A percentile compares a stretch with the other conserved stretches of the same genome.
Conservation (phyloP, 2,888 invertebrate species). For the Chymomyza fuscimana region DNA sequence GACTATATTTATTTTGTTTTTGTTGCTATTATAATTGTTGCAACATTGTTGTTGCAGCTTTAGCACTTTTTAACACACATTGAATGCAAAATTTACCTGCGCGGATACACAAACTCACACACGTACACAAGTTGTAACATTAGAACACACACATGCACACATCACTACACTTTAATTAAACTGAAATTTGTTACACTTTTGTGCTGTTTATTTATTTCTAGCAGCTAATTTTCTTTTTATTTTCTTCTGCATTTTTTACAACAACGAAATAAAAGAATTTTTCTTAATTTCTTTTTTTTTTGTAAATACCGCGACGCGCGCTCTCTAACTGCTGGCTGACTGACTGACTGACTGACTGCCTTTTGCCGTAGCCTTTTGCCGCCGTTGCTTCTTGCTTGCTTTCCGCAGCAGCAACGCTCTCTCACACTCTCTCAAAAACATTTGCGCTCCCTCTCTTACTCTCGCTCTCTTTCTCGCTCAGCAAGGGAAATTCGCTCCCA, state of each 20-base stretch:
- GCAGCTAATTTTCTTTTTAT: background rate
- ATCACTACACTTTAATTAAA: constrained; percentile 7
- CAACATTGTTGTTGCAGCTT: background rate
- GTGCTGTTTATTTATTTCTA: constrained; percentile 28
- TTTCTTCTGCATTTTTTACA: constrained; percentile 46
- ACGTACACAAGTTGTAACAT: background rate
- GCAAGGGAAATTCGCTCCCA: too few species aligned
- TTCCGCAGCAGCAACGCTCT: background rate
- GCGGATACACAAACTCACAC: constrained; percentile 14
- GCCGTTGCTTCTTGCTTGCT: constrained; percentile 35
- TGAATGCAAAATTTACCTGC: constrained; percentile 23
- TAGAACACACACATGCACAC: constrained; percentile 10
- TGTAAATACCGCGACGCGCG: constrained; percentile 66
- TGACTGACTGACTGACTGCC: background rate
- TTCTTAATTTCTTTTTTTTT: constrained; percentile 63
- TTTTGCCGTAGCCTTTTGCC: constrained; percentile 28
- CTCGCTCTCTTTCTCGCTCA: background rate
- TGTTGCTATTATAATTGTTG: constrained; percentile 12
- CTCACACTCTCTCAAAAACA: constrained; percentile 22
- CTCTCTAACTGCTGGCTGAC: constrained; percentile 41
- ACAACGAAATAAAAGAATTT: constrained; percentile 27
- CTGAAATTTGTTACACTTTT: constrained; percentile 40
- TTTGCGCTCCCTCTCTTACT: constrained; percentile 12
- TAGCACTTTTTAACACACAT: constrained; percentile 29
- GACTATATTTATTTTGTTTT: constrained; percentile 21